These are phyloP conservation scores for Geotrupes spiniger DNA, from an alignment of 2,888 invertebrate species.

Conservation along the genomic window DNA sequence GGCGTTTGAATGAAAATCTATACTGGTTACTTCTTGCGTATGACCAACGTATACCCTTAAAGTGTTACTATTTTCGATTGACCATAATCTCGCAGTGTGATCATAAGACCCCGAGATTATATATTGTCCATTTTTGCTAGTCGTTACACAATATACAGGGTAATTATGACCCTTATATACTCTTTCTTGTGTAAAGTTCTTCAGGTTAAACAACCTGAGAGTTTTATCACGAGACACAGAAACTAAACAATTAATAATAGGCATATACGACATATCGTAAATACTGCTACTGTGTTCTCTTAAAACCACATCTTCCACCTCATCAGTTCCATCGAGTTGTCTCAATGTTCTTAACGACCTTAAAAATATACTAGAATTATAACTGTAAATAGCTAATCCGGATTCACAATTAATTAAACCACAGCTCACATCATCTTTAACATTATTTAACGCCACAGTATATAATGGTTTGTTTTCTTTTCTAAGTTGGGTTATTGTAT, in stretches of 20 bases:
- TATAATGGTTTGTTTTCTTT: slow-evolving; percentile 36
- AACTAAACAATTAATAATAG: slow-evolving; percentile 35
- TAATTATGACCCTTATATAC: slow-evolving; percentile 75
- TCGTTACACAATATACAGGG: slow-evolving; percentile 85
- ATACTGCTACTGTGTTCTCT: slow-evolving; percentile 40
- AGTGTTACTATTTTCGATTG: slow-evolving; percentile 70
- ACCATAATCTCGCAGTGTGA: slow-evolving; percentile 77
- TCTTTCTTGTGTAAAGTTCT: slow-evolving; percentile 34
- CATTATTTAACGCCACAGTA: slow-evolving; percentile 36
- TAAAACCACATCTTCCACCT: slow-evolving; percentile 32
- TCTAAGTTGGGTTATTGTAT: slow-evolving; percentile 34
- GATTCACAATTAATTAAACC: slow-evolving; percentile 39
- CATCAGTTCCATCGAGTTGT: slow-evolving; percentile 30
- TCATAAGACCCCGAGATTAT: slow-evolving; percentile 81
- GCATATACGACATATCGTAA: slow-evolving; percentile 40
- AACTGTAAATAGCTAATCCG: slow-evolving; percentile 41
- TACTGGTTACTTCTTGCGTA: slow-evolving; percentile 79
- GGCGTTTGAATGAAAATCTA: slow-evolving; percentile 91
- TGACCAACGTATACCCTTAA: slow-evolving; percentile 86
- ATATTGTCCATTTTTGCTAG: slow-evolving; percentile 62
- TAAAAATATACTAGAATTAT: slow-evolving; percentile 38
- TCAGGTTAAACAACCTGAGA: slow-evolving; percentile 41
- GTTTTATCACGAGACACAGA: slow-evolving; percentile 43
- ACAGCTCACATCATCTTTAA: slow-evolving; percentile 40
- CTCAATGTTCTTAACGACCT: slow-evolving; percentile 35